Conservation (phyloP, 1,140 invertebrate species). For the Lasioglossum baleicum region DNA sequence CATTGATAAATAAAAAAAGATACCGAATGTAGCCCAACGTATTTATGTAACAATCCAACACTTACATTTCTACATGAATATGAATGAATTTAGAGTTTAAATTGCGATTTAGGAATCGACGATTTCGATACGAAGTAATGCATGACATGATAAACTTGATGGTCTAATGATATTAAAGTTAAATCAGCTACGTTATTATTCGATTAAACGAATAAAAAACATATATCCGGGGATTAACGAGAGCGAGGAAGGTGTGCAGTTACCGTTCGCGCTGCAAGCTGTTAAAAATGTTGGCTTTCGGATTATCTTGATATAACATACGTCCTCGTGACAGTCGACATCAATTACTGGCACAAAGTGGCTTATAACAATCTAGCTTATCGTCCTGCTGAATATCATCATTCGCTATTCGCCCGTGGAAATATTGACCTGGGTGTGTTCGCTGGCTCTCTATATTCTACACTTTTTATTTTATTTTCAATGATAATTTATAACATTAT, state of each 20-base stretch:
- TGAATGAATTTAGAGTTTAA: too few species aligned
- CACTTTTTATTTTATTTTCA: too few species aligned
- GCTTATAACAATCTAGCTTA: constrained; percentile 52
- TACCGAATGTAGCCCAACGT: too few species aligned
- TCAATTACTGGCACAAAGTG: constrained; percentile 50
- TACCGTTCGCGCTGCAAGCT: constrained; percentile 6
- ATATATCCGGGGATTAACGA: constrained; percentile 28
- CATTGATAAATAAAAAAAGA: too few species aligned
- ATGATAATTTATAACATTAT: too few species aligned
- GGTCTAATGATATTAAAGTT: neutral
- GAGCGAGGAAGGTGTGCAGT: constrained; percentile 9
- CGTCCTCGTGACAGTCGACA: constrained; percentile 46
- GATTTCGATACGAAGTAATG: too few species aligned
- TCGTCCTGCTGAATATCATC: constrained; percentile 39
- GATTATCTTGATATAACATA: constrained; percentile 44
- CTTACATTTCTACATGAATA: too few species aligned
- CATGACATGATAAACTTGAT: neutral
- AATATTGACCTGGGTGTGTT: constrained; percentile 36
- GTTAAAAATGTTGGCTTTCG: constrained; percentile 41
- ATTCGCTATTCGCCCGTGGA: constrained; percentile 1
- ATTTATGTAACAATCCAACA: too few species aligned
- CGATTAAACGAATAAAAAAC: neutral
- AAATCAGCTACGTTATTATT: neutral
- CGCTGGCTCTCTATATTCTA: too few species aligned
- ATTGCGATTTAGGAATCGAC: too few species aligned